These are phyloP conservation scores for Sphaerophoria taeniata DNA, from an alignment of 2,888 invertebrate genomes.

Conservation along the genomic window DNA sequence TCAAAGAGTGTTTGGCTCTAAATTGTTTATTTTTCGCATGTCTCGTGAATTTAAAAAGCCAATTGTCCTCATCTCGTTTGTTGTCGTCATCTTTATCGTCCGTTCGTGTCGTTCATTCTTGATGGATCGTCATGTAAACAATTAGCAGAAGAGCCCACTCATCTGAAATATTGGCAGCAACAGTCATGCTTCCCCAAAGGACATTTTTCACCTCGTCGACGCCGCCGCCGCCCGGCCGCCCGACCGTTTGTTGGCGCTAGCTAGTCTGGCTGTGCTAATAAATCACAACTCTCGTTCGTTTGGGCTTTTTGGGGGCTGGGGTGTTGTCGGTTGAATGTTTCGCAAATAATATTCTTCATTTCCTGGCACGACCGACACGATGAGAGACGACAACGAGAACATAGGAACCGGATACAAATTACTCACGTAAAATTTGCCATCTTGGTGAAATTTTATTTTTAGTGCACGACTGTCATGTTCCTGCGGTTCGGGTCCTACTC, in stretches of 20 bases:
- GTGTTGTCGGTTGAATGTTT: slow-evolving; percentile 28
- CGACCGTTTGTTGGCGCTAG: slow-evolving; percentile 40
- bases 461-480: slow-evolving; percentile 39
- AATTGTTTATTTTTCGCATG: slow-evolving; percentile 57
- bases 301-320: not conserved
- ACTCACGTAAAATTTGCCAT: slow-evolving; percentile 56
- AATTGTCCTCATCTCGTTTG: slow-evolving; percentile 31
- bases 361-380: slow-evolving; percentile 17
- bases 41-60: slow-evolving; percentile 53
- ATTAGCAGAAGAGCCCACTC: slow-evolving; percentile 54
- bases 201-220: not conserved
- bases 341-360: slow-evolving; percentile 43
- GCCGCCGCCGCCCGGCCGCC: not conserved
- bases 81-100: not conserved
- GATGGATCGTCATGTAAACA: slow-evolving; percentile 65
- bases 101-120: not conserved
- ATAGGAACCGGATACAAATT: slow-evolving; percentile 41
- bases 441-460: slow-evolving; percentile 56
- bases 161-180: slow-evolving; percentile 52
- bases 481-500: not conserved
- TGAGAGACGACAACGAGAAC: not conserved
- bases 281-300: slow-evolving; percentile 44
- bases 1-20: slow-evolving; percentile 32
- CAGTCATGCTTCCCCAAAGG: slow-evolving; percentile 27
- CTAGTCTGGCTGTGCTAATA: slow-evolving; percentile 47